Evolutionary conservation across 2,113 vertebrate genomes (phyloP).

Genomic region (Callaeas wilsoni): DNA sequence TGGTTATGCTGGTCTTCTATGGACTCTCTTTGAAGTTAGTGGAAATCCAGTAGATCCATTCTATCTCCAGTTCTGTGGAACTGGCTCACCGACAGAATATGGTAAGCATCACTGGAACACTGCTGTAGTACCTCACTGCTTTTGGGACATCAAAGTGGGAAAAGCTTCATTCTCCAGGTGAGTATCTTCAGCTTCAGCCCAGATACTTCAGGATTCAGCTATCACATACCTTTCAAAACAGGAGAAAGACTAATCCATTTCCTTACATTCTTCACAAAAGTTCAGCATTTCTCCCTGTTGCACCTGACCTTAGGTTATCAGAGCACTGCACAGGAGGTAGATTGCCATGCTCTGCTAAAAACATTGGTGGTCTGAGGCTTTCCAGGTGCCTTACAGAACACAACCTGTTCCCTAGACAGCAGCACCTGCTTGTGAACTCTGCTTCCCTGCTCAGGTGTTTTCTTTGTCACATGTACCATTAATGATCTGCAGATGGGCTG

Average conservation of each 20-base stretch:
- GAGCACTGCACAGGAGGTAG: background rate
- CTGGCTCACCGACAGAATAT: background rate
- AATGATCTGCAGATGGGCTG: constrained; percentile 55
- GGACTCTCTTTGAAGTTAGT: background rate
- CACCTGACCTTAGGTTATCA: background rate
- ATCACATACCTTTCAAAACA: background rate
- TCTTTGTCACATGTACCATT: constrained; percentile 1
- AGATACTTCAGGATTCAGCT: background rate
- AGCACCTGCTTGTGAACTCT: constrained; percentile 38
- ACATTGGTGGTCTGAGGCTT: background rate
- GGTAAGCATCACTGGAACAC: background rate
- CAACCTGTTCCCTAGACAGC: constrained; percentile 4
- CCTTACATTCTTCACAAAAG: background rate
- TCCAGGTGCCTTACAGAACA: constrained; percentile 16
- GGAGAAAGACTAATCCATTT: background rate
- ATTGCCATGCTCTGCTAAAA: background rate
- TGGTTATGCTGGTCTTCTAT: background rate
- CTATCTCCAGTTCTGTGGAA: background rate
- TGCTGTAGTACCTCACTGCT: background rate
- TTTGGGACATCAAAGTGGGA: background rate
- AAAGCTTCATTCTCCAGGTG: background rate
- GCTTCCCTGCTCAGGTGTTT: constrained; percentile 46
- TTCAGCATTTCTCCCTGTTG: background rate
- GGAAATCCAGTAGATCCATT: background rate
- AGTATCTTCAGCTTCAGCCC: background rate